Percentiles rank a stretch among this genome's conserved stretches.
phyloP scores from a whole-genome alignment of 2,888 invertebrate species.

The Mesoligia furuncula region DNA sequence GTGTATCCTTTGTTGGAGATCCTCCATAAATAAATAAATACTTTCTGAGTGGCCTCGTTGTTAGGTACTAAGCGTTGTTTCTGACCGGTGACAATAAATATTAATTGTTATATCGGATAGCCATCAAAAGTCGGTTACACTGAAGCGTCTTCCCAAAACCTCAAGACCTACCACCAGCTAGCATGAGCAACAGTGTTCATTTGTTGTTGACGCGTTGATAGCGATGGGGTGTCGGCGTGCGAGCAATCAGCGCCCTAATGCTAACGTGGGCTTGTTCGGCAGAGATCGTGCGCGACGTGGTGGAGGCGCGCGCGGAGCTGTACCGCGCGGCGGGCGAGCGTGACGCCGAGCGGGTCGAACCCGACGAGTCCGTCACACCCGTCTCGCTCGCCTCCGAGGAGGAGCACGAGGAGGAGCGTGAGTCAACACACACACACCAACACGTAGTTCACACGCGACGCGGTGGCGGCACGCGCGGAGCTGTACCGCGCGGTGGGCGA shows the following conservation, averaged over 20 bases:
- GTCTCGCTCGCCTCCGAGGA: constrained; percentile 69
- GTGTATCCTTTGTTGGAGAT: too few species aligned
- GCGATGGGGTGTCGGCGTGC: background rate
- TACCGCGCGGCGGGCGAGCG: constrained; percentile 86
- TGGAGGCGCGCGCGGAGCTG: constrained; percentile 93
- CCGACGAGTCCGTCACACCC: constrained; percentile 74
- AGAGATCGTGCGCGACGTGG: constrained; percentile 95
- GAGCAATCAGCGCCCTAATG: too few species aligned
- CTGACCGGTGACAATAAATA: background rate
- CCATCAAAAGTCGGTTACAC: background rate
- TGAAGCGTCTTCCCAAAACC: background rate
- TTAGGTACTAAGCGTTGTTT: background rate
- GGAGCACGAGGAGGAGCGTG: constrained; percentile 73
- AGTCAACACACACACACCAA: constrained; percentile 38
- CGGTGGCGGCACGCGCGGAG: constrained; percentile 93
- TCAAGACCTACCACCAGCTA: background rate
- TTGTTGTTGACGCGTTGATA: background rate
- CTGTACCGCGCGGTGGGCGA: constrained; percentile 88
- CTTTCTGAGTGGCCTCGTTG: background rate
- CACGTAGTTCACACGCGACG: constrained; percentile 91
- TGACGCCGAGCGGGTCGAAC: constrained; percentile 67
- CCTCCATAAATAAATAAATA: too few species aligned
- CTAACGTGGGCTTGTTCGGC: constrained; percentile 40
- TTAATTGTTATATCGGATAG: background rate
- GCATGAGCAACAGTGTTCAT: background rate